Conservation (phyloP, 2,888 invertebrate species). For the Rhabditoides inermis region DNA sequence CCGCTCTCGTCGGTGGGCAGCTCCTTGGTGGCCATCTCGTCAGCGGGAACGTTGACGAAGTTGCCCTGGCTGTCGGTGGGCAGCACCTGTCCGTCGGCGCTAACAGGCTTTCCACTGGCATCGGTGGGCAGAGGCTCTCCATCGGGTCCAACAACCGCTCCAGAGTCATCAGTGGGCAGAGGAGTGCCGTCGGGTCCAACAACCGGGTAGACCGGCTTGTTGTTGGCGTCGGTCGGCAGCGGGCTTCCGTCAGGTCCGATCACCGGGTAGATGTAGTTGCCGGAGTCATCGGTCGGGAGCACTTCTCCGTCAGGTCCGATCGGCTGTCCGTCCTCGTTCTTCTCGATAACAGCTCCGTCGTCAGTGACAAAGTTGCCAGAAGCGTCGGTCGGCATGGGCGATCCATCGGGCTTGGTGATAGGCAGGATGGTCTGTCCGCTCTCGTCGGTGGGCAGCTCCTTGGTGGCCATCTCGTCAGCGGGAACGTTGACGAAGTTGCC, state of each 20-base stretch:
- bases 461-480: neutral
- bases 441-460: conserved; percentile 7
- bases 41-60: conserved; percentile 14
- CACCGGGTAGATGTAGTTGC: conserved; percentile 11
- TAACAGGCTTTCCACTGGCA: conserved; percentile 7
- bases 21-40: conserved; percentile 1
- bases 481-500: conserved; percentile 10
- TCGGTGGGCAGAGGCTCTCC: conserved; percentile 18
- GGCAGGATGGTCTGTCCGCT: conserved; percentile 4
- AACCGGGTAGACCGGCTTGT: conserved; percentile 7
- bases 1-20: conserved; percentile 4
- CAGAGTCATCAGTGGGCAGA: conserved; percentile 15
- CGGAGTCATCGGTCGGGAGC: conserved; percentile 11
- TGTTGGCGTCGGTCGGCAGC: conserved; percentile 6
- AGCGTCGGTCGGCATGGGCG: conserved; percentile 18
- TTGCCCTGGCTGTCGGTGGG: conserved; percentile 17
- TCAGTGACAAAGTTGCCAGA: conserved; percentile 10
- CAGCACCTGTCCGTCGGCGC: conserved; percentile 13
- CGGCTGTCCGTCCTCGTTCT: conserved; percentile 8
- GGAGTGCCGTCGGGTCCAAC: conserved; percentile 15
- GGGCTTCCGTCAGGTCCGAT: conserved; percentile 4
- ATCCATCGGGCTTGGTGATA: conserved; percentile 9
- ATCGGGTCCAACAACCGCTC: conserved; percentile 15
- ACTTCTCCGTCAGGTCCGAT: conserved; percentile 12
- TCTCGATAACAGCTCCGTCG: conserved; percentile 4